Conservation (phyloP, 2,888 invertebrate genomes). For the Blastobasis adustella region DNA sequence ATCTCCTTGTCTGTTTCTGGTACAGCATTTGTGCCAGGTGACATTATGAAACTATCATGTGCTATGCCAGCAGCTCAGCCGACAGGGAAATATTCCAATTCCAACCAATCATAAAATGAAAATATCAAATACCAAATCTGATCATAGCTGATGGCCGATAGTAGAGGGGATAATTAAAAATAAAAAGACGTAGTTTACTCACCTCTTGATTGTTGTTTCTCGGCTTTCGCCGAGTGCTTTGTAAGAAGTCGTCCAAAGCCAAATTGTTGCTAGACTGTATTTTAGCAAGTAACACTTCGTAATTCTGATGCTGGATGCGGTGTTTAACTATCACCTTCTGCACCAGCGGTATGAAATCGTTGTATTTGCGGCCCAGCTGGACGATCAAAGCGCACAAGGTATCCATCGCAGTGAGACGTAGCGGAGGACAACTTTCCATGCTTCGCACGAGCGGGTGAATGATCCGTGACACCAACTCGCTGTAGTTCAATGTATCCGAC, state of each 20-base stretch:
- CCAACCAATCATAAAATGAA: no score
- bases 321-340: conserved; percentile 88
- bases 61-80: no score
- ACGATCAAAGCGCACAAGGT: conserved; percentile 90
- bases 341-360: conserved; percentile 94
- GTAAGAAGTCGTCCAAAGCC: conserved; percentile 81
- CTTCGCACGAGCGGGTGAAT: conserved; percentile 95
- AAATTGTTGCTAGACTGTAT: conserved; percentile 69
- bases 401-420: conserved; percentile 90
- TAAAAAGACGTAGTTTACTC: conserved; percentile 17
- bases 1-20: no score
- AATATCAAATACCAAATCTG: no score
- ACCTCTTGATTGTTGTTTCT: conserved; percentile 84
- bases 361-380: conserved; percentile 92
- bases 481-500: conserved; percentile 92
- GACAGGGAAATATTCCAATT: no score
- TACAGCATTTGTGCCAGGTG: no score
- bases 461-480: conserved; percentile 93
- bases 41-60: no score
- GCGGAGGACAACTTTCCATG: conserved; percentile 85
- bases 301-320: conserved; percentile 83
- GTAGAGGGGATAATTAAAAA: no score
- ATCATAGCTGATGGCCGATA: no score
- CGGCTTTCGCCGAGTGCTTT: conserved; percentile 75
- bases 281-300: conserved; percentile 85